Evolutionary conservation across 2,113 vertebrate genomes (phyloP).

Genomic region (Arenaria interpres): DNA sequence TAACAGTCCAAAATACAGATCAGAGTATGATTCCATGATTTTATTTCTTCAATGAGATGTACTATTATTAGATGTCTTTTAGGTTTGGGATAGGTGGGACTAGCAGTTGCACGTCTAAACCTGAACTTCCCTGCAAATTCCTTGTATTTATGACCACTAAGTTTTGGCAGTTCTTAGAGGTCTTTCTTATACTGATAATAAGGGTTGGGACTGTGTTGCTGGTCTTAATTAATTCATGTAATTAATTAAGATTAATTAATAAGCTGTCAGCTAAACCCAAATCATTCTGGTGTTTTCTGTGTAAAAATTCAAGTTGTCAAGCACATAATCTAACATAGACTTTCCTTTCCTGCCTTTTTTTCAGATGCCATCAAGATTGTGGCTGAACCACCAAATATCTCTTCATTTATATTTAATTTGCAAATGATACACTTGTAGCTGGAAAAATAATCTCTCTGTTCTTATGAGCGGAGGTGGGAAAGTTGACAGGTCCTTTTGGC

Average conservation of each 20-base stretch:
- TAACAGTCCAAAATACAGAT: neutral
- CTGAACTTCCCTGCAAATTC: neutral
- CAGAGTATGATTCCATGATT: neutral
- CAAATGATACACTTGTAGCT: neutral
- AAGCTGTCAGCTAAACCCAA: neutral
- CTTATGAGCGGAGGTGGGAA: neutral
- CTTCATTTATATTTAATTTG: slow-evolving; percentile 8
- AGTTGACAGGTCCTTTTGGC: neutral
- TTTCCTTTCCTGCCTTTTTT: neutral
- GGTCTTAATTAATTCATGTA: neutral
- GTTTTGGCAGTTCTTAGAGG: neutral
- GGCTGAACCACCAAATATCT: neutral
- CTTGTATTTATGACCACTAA: neutral
- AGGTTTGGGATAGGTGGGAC: neutral
- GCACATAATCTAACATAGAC: neutral
- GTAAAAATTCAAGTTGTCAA: neutral
- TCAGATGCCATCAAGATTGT: neutral
- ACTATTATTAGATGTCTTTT: neutral
- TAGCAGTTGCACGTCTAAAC: neutral
- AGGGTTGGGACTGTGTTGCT: neutral
- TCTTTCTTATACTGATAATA: neutral
- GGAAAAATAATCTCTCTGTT: neutral
- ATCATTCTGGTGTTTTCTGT: neutral
- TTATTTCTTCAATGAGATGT: neutral
- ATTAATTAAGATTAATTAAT: neutral